Evolutionary conservation across 1,140 invertebrate genomes (phyloP).

Genomic region (Calliphora vicina): DNA sequence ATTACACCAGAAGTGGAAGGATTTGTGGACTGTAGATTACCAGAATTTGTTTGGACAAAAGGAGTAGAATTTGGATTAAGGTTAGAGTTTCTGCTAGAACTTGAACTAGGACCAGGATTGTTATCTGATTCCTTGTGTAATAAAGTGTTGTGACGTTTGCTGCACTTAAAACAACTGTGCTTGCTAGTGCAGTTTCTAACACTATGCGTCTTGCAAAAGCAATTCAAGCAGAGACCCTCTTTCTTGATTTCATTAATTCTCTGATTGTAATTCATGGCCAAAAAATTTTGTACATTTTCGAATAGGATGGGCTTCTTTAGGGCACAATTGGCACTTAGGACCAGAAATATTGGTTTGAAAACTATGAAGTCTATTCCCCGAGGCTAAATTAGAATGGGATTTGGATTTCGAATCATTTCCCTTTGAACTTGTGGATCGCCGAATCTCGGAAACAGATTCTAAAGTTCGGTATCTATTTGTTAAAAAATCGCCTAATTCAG

Average conservation of each 20-base stretch:
- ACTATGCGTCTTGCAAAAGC: no score
- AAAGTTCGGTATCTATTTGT: constrained; percentile 38
- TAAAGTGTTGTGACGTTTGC: no score
- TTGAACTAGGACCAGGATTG: neutral
- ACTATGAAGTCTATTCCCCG: neutral
- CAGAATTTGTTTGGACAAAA: no score
- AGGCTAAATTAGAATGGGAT: neutral
- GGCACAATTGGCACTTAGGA: neutral
- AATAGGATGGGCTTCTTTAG: neutral
- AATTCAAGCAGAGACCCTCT: no score
- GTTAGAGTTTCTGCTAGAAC: no score
- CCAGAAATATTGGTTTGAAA: neutral
- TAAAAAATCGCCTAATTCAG: neutral
- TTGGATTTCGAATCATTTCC: no score
- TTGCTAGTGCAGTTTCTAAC: no score
- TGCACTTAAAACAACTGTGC: no score
- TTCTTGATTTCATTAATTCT: no score
- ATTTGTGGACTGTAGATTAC: neutral
- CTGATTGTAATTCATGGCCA: neutral
- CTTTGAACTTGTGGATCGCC: neutral
- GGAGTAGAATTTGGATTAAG: no score
- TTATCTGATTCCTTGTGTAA: no score
- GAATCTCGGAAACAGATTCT: neutral
- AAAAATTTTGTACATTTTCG: neutral
- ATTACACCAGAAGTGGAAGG: neutral